Evolutionary conservation across 2,888 invertebrate species (phyloP), one percentile per base, ranked within the genome.

Genomic region (Cheilosia vulpina): DNA sequence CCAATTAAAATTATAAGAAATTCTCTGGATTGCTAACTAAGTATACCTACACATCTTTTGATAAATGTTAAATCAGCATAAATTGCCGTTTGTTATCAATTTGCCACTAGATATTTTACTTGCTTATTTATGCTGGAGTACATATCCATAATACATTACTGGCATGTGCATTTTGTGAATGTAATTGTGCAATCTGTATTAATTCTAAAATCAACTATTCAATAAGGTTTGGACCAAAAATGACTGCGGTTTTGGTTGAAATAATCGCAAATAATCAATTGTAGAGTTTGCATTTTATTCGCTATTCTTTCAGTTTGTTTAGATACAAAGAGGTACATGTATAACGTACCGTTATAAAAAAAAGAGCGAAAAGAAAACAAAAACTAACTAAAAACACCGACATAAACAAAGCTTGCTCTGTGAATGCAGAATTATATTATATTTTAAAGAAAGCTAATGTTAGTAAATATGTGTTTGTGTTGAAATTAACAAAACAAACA

Each of bases 201-300:
- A 47, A 2, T 27, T 60, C 53, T 47, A 15, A 38, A 41, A 76
- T 80, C 50, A 79, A 73, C 38, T 79, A 68, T 60, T 83, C 21
- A 69, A 60, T 63, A 75, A 79, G 58, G 24, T 71, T 79, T 57
- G 71, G 87, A 87, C 88, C 87, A 88, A 87, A 87, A 87, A 88
- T 87, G 87, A 88, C 77, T 76, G 53, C 58, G 43, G 19, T 17
- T 34, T 17, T 85, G 43, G 31, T 85, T 85, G 43, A 4, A 41
- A n/a, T 15, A 13, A 21, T 53, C 27, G 34, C 38, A 41, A 75
- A 45, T 80, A 68, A 53, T 27, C 24, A 52, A 24, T 4, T 53
- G 6, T 45, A 47, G 52, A 75, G 66, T 72, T 79, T 79, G 62
- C 57, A 81, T 71, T 76, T 76, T 75, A 41, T 75, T 63, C 24